phyloP scores from a whole-genome alignment of 1,140 invertebrate genomes.

The Amyelois transitella region DNA sequence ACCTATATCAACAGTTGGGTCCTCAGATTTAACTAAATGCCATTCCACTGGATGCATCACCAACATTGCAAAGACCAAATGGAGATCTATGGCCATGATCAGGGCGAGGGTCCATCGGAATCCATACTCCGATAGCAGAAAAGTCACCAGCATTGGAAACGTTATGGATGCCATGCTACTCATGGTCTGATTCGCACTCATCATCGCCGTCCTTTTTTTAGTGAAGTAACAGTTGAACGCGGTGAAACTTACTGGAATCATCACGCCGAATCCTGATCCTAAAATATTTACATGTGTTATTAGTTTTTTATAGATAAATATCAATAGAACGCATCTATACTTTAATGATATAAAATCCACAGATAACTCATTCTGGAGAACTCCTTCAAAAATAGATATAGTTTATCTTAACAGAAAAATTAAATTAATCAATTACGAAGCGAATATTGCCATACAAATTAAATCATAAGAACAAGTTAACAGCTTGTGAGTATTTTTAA shows the following conservation, averaged over 20 bases:
- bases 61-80: conserved; percentile 60
- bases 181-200: conserved; percentile 64
- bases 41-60: conserved; percentile 68
- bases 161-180: conserved; percentile 64
- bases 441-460: too few species aligned
- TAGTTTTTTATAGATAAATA: neutral
- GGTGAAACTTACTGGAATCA: conserved; percentile 64
- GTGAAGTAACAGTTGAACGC: conserved; percentile 65
- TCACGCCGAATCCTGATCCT: conserved; percentile 64
- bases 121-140: conserved; percentile 51
- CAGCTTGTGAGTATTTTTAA: too few species aligned
- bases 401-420: too few species aligned
- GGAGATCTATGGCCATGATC: conserved; percentile 60
- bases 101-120: conserved; percentile 56
- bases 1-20: conserved; percentile 11
- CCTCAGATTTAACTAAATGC: conserved; percentile 40
- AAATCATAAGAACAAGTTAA: too few species aligned
- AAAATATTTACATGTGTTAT: conserved; percentile 3
- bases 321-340: too few species aligned
- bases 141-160: conserved; percentile 57
- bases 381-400: too few species aligned
- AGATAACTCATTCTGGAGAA: too few species aligned
- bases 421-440: too few species aligned
- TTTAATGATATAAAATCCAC: too few species aligned
- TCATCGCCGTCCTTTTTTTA: conserved; percentile 58